Base-by-base conservation (phyloP, 2,888 invertebrate species). In the Tachina fera region DNA sequence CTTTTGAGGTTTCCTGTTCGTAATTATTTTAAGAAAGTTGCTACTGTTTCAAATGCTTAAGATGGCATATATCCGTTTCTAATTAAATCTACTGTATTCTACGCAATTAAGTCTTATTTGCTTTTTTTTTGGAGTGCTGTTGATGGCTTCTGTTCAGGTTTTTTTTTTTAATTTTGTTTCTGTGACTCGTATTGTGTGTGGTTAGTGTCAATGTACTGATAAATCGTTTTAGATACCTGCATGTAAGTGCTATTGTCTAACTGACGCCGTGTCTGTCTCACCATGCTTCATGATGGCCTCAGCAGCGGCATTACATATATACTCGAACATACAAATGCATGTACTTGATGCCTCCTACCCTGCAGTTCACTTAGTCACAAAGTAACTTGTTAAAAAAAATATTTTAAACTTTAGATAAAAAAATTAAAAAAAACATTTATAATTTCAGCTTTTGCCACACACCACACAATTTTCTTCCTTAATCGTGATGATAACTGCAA, bases 141-240 rank as follows among this genome's bases (percentile, higher is more conserved):
- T 60, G 61, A 53, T 56, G 22, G 19, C 9, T 65, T 81, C 14
- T 19, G 8, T 61, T 60, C 6, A 14, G 5, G 49, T 65, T 49
- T 67, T 41, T 53, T 68, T 53, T 58, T 51, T 19, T n/a, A 5
- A 9, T 9, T 53, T n/a, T 16, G 41, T 47, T 71, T 75, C 49
- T 77, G 63, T 74, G n/a, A n/a, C n/a, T n/a, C n/a, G n/a, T 65
- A 56, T 49, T 77, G 72, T 83, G 49, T 65, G 49, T 67, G 63
- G 53, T 75, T 79, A 86, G 79, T 83, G 83, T 86, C 86, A 83
- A 83, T 83, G 86, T 76, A 86, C 86, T 83, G 83, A 86, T 86
- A 86, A 86, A 86, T 86, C 76, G 86, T 49, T 86, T 79, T 83
- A 83, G 86, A 86, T 86, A 86, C 86, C 86, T 86, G 86, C 83